These are phyloP conservation scores for Macrocentrus cingulum DNA, from an alignment of 1,140 invertebrate species.

Conservation along the genomic window DNA sequence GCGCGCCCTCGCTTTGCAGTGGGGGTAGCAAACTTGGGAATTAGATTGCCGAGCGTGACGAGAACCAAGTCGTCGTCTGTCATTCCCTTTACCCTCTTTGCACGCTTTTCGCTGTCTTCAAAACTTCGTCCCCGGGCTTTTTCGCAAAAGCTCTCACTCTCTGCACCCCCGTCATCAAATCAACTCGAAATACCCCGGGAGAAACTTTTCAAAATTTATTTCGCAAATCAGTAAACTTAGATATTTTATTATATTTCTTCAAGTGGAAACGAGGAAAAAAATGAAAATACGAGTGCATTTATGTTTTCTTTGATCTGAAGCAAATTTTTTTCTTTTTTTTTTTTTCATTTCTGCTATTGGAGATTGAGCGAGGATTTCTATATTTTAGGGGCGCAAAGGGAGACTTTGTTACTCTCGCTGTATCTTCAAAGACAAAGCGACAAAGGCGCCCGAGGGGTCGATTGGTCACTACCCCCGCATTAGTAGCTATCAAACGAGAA, in stretches of 20 bases:
- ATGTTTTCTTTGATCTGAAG: no score
- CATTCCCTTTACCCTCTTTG: slow-evolving; percentile 10
- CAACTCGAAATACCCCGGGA: background rate
- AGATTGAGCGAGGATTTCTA: no score
- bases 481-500: slow-evolving; percentile 8
- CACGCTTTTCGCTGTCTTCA: background rate
- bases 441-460: background rate
- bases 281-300: background rate
- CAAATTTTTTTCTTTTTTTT: no score
- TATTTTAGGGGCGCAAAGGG: no score
- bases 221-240: background rate
- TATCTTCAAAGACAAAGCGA: no score
- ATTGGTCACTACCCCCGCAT: slow-evolving; percentile 17
- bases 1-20: slow-evolving; percentile 12
- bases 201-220: background rate
- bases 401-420: no score
- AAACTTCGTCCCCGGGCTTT: slow-evolving; percentile 4
- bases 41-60: slow-evolving; percentile 36
- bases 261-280: background rate
- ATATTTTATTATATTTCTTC: background rate
- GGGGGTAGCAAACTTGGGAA: slow-evolving; percentile 38
- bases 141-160: background rate
- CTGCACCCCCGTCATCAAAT: slow-evolving; percentile 8
- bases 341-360: no score
- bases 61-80: slow-evolving; percentile 19